Evolutionary conservation across 2,113 vertebrate species (phyloP).

Genomic region (Callaeas wilsoni): DNA sequence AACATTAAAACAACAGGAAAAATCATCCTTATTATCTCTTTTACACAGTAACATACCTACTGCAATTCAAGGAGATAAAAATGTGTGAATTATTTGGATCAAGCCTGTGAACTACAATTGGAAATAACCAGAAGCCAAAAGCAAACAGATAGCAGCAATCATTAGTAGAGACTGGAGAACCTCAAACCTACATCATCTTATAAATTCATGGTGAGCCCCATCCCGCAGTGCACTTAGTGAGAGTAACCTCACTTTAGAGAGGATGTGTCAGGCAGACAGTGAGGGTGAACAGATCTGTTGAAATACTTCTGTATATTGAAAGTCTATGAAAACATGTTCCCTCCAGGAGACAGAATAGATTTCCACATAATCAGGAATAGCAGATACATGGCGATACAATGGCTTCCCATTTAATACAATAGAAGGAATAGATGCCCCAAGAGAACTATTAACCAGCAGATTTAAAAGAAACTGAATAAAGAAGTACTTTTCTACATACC

Average conservation of each 20-base stretch:
- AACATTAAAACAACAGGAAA: not conserved
- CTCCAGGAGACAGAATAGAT: not conserved
- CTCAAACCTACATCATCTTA: not conserved
- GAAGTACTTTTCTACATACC: not conserved
- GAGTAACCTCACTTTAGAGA: not conserved
- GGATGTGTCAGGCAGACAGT: not conserved
- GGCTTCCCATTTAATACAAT: not conserved
- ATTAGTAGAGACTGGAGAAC: not conserved
- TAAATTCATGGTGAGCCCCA: not conserved
- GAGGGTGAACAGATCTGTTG: not conserved
- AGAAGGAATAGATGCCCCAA: not conserved
- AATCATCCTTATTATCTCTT: not conserved
- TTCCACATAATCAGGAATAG: not conserved
- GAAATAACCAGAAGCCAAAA: not conserved
- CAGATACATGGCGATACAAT: rapidly evolving
- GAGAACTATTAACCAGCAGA: not conserved
- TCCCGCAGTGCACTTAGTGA: not conserved
- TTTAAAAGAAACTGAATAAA: not conserved
- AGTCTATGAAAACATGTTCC: not conserved
- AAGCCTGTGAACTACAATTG: not conserved
- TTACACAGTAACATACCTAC: not conserved
- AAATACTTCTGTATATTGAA: not conserved
- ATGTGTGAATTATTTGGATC: not conserved
- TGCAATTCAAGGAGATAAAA: not conserved
- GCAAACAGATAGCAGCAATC: not conserved